Conservation (phyloP, 2,888 invertebrate genomes). For the Panopea generosa region DNA sequence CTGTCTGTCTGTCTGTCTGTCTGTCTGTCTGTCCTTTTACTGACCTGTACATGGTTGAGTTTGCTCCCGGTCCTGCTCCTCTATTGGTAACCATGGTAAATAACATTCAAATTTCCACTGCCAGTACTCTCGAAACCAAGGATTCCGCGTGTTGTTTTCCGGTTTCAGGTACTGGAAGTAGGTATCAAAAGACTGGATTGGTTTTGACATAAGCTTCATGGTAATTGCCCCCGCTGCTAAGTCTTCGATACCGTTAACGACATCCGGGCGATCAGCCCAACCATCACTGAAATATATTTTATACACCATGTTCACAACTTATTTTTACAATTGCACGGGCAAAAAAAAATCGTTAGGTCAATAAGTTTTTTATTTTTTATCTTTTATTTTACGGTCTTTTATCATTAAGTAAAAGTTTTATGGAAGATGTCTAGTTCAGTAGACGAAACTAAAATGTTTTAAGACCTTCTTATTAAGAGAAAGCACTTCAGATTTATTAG, state of each 20-base stretch:
- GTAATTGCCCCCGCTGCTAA: conserved; percentile 91
- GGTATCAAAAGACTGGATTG: conserved; percentile 86
- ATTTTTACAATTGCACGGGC: no score
- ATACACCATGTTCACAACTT: no score
- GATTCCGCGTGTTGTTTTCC: conserved; percentile 90
- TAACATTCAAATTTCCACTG: conserved; percentile 89
- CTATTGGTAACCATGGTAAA: conserved; percentile 46
- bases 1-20: no score
- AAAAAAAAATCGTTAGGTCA: no score
- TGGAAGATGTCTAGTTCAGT: no score
- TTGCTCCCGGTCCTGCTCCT: conserved; percentile 1
- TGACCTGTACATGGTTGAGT: conserved; percentile 11
- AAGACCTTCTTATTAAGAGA: no score
- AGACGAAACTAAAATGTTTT: no score
- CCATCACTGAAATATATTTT: conserved; percentile 88
- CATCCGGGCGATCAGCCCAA: conserved; percentile 91
- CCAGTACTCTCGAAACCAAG: conserved; percentile 92
- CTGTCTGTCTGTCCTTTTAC: no score
- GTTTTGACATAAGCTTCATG: conserved; percentile 91
- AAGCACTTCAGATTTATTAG: no score
- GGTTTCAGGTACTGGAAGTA: conserved; percentile 89
- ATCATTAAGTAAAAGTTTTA: no score
- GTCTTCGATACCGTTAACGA: conserved; percentile 87
- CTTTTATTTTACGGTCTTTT: no score
- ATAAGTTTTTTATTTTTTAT: no score